phyloP scores from a whole-genome alignment of 2,113 vertebrate species.

The Elachura formosa region DNA sequence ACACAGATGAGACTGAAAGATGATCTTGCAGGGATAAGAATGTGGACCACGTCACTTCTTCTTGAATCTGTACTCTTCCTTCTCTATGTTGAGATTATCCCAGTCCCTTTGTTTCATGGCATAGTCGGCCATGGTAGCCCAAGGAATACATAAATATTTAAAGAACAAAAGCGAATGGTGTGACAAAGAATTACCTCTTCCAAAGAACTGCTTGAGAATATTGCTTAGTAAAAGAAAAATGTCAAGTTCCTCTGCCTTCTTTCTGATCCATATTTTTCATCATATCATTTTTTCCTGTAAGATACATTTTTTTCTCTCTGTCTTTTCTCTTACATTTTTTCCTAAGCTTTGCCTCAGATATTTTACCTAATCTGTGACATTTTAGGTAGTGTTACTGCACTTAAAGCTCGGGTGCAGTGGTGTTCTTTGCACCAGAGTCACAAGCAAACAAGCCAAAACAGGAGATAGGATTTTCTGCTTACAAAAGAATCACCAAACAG shows the following conservation, averaged over 20 bases:
- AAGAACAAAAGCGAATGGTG: background rate
- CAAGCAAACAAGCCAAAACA: background rate
- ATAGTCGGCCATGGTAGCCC: background rate
- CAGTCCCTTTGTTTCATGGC: background rate
- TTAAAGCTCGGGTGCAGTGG: background rate
- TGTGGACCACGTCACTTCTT: background rate
- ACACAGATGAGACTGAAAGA: background rate
- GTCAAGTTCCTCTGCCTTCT: background rate
- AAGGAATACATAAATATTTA: background rate
- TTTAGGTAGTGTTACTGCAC: background rate
- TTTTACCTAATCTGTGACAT: background rate
- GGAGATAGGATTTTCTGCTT: background rate
- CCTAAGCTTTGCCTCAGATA: background rate
- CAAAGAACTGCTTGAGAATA: background rate
- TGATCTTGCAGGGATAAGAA: background rate
- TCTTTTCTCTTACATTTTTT: background rate
- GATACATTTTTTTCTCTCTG: rapidly evolving
- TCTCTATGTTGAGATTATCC: background rate
- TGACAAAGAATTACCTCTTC: background rate
- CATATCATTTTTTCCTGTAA: background rate
- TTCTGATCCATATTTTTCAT: background rate
- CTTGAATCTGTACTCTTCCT: background rate
- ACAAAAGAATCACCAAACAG: background rate
- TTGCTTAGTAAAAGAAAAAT: background rate
- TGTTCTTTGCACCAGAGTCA: background rate